Evolutionary conservation across 2,113 vertebrate species (phyloP), one percentile per base, ranked within the genome.

Genomic region (Nyctibius bracteatus): DNA sequence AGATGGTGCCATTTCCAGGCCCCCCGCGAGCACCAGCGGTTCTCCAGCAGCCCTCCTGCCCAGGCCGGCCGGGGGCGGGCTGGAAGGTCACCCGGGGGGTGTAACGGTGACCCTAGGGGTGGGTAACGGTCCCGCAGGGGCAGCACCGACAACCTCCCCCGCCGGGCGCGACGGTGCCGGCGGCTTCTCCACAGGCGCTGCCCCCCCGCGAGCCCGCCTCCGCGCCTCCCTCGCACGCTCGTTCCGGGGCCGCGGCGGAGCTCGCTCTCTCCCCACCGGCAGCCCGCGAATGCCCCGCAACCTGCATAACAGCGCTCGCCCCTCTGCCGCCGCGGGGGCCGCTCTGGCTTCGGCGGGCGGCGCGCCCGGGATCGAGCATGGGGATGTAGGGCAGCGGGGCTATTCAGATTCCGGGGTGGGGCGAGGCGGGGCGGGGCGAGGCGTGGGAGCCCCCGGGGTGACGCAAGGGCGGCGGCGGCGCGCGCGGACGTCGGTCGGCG

Each of bases 341-440:
- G 21, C 39, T 5, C 2, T 9, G 41, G 19, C 39, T 70, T 30
- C n/a, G 17, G 33, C 46, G 5, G 41, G 58, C 17, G 20, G 44
- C 24, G 20, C 2, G 24, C 68, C 79, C 88, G 72, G 78, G 43
- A 66, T 31, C 62, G 79, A 87, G 47, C 74, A 35, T 73, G 74
- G 39, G 8, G 14, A n/a, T n/a, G n/a, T n/a, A n/a, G 55, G 28
- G 14, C 15, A 8, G 90, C 1, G 51, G 21, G 25, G 24, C 5
- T 2, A 31, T 90, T 71, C 90, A 81, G 89, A 58, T 97, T 97
- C 96, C 96, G 94, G 97, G 97, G 95, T 87, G 59, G 67, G 4
- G 28, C 21, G 35, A 44, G 84, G 66, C 21, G 35, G 47, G 84
- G 66, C 21, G 71, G 49, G 63, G 39, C 28, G 37, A 31, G n/a